Percentiles rank a stretch among this genome's conserved stretches.
These are phyloP conservation scores for Hesperia comma DNA, from an alignment of 2,888 invertebrate species.

Conservation along the genomic window DNA sequence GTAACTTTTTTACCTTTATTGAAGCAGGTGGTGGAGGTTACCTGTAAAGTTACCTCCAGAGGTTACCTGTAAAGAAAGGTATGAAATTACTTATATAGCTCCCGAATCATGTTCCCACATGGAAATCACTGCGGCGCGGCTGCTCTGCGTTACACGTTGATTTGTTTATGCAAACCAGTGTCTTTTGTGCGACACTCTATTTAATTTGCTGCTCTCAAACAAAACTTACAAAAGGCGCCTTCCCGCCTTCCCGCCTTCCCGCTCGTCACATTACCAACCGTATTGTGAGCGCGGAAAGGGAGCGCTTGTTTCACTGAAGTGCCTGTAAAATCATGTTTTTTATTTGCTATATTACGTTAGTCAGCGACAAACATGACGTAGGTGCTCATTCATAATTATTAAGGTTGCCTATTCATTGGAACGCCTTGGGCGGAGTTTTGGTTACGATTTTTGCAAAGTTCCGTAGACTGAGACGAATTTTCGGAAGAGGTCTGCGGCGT, in stretches of 20 bases:
- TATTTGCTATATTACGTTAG: not conserved
- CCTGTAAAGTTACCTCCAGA: too few species aligned
- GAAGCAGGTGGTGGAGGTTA: too few species aligned
- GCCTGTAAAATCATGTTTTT: not conserved
- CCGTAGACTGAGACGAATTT: not conserved
- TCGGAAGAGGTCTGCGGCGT: not conserved
- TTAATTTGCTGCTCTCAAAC: constrained; percentile 31
- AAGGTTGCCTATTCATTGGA: not conserved
- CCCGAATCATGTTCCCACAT: not conserved
- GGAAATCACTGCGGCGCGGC: constrained; percentile 23
- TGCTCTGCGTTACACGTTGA: constrained; percentile 41
- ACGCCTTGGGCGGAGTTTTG: not conserved
- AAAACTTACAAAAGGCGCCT: constrained; percentile 5
- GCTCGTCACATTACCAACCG: constrained; percentile 3
- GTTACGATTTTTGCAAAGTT: not conserved
- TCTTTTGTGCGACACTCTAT: constrained; percentile 35
- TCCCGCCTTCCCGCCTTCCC: not conserved
- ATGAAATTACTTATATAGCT: too few species aligned
- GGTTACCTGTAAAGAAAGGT: too few species aligned
- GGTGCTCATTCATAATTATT: not conserved
- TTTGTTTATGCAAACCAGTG: constrained; percentile 39
- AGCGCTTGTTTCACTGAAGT: not conserved
- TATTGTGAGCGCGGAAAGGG: not conserved
- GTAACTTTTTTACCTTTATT: too few species aligned
- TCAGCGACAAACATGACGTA: too few species aligned